Evolutionary conservation across 1,140 invertebrate genomes (phyloP), one percentile per base, ranked within the genome.

Genomic region (Grapholita molesta): DNA sequence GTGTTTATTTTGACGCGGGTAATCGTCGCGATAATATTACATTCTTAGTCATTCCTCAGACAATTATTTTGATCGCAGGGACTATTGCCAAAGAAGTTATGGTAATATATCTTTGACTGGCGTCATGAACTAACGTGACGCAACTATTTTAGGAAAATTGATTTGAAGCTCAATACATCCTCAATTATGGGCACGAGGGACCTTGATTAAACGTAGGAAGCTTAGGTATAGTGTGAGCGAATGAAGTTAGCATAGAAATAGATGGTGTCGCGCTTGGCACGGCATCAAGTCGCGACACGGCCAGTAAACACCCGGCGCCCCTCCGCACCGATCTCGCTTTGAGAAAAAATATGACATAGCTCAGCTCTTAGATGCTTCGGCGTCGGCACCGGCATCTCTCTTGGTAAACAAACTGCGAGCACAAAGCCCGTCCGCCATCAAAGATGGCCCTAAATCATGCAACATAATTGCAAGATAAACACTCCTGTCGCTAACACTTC

Each of bases 231-330:
- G 55, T 30, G 30, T 30, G 55, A 12, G 55, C 70, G 72, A 70
- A 30, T 69, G 61, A 71, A 80, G 76, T 78, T 79, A 69, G 82
- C 77, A 72, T 86, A 77, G 76, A 88, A 88, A 86, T 86, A 88
- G 76, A 78, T 66, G 61, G 75, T 84, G 81, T 82, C 79, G 82
- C 74, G 78, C 73, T 88, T 87, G 86, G 86, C 86, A 87, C 77
- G 35, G 64, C 71, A 55, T 86, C 85, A 87, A 85, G 52, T 77
- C 68, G 68, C 68, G 57, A 69, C 70, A 76, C 72, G 70, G 72
- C 76, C 67, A 71, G 77, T 84, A 81, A 83, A 84, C 74, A 78
- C 70, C 70, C 42, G 42, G 55, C 24, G 61, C 23, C 42, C 23
- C 33, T 33, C 53, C 12, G 24, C 53, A 8, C n/a, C 9, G 24